Evolutionary conservation across 37 sponge, comb jelly and placozoan genomes (phyloP), one percentile per base, ranked within the genome.

Genomic region (Aphrocallistes beatrix): DNA sequence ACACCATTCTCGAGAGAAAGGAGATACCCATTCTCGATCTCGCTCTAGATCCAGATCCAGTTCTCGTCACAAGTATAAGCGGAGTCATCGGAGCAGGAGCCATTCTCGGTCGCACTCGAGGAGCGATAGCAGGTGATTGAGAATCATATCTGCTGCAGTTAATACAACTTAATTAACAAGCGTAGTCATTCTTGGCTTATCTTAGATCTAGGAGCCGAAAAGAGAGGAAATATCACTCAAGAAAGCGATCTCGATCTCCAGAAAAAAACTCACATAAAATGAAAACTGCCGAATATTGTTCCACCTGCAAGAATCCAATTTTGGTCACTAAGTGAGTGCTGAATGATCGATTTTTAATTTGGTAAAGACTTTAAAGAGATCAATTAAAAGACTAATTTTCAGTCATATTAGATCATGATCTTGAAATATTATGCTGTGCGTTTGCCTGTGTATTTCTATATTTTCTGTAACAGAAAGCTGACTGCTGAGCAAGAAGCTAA

Each of bases 401-500:
- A n/a, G n/a, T n/a, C n/a, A n/a, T n/a, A n/a, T n/a, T n/a, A n/a
- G n/a, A n/a, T n/a, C n/a, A n/a, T n/a, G n/a, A n/a, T n/a, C n/a
- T n/a, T n/a, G n/a, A n/a, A n/a, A n/a, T n/a, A n/a, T n/a, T n/a
- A n/a, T n/a, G n/a, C n/a, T n/a, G n/a, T n/a, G n/a, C n/a, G n/a
- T n/a, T n/a, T n/a, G n/a, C n/a, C n/a, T n/a, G n/a, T n/a, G n/a
- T n/a, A n/a, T n/a, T n/a, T n/a, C n/a, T n/a, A n/a, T n/a, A n/a
- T n/a, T n/a, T n/a, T n/a, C n/a, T n/a, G n/a, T n/a, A n/a, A n/a
- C n/a, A n/a, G n/a, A n/a, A 60, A 30, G 75, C 8, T 60, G 3
- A 60, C 75, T 25, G 75, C 75, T 21, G 92, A 92, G 36, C 85
- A 90, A 19, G 90, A 91, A 51, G 85, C 89, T 0, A 86, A 81